A percentile compares a stretch with the other conserved stretches of the same genome.
These are phyloP conservation scores for Eupithecia vulgata DNA, from an alignment of 2,888 invertebrate species.

Conservation along the genomic window DNA sequence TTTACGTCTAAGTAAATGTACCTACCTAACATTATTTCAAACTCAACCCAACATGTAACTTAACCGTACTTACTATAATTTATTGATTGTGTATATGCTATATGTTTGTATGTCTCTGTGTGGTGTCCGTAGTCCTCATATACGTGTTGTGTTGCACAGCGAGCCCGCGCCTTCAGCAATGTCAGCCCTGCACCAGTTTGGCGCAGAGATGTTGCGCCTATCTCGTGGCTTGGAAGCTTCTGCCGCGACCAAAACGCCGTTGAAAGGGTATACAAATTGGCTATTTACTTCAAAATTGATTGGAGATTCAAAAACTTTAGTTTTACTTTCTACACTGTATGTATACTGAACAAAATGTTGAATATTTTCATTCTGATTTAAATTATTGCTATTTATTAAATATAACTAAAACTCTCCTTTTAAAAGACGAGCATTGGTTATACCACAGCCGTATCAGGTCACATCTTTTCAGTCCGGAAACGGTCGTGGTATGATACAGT, in stretches of 20 bases:
- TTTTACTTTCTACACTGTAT: neutral
- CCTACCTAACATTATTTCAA: neutral
- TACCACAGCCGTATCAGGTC: neutral
- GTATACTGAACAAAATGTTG: neutral
- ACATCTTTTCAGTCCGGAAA: neutral
- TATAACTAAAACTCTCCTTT: neutral
- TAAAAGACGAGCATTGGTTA: neutral
- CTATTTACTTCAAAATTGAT: conserved; percentile 56
- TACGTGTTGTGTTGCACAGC: conserved; percentile 81
- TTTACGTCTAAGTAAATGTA: neutral
- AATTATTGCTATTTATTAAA: neutral
- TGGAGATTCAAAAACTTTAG: conserved; percentile 29
- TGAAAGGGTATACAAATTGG: conserved; percentile 78
- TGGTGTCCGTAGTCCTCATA: conserved; percentile 69
- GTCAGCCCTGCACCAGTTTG: conserved; percentile 93
- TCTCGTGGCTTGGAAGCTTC: conserved; percentile 92
- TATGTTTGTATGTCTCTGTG: conserved; percentile 42
- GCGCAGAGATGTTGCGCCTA: conserved; percentile 93
- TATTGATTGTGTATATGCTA: neutral
- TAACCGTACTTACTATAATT: neutral
- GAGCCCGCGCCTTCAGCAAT: conserved; percentile 92
- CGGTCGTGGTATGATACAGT: conserved; percentile 3
- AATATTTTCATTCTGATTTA: neutral
- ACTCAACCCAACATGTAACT: neutral
- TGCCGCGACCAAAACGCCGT: conserved; percentile 76